These are phyloP conservation scores for Atta texana DNA, from an alignment of 1,140 invertebrate species.

Conservation along the genomic window DNA sequence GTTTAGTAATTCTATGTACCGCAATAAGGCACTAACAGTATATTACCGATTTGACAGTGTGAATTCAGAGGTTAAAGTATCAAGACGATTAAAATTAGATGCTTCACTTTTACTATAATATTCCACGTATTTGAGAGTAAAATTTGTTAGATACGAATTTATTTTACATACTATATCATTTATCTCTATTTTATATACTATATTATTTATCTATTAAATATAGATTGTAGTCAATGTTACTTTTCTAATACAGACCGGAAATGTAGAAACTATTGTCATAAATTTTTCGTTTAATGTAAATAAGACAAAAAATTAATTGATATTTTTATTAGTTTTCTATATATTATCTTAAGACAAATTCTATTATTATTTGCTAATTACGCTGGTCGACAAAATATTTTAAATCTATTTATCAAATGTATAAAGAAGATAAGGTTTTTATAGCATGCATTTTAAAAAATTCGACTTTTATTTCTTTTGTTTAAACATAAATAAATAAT, in stretches of 20 bases:
- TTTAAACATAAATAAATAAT: too few relatives aligned
- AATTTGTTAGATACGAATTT: background rate
- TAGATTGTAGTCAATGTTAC: background rate
- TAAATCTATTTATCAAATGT: too few relatives aligned
- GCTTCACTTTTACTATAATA: background rate
- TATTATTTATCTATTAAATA: background rate
- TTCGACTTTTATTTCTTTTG: too few relatives aligned
- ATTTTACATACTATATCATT: background rate
- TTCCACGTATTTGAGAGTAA: background rate
- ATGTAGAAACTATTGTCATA: background rate
- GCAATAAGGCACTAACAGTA: background rate
- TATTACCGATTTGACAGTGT: background rate
- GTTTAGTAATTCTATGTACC: conserved; percentile 18
- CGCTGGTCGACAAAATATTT: too few relatives aligned
- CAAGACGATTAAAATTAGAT: background rate
- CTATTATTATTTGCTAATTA: background rate
- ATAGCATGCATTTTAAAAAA: too few relatives aligned
- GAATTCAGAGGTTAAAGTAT: background rate
- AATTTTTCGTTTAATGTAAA: background rate
- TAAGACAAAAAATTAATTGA: background rate
- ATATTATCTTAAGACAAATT: background rate
- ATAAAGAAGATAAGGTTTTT: too few relatives aligned
- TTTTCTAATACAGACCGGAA: background rate
- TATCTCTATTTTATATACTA: background rate
- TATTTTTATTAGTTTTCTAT: background rate